Evolutionary conservation across 2,113 vertebrate species (phyloP), one percentile per base, ranked within the genome.

Genomic region (Machaerirhynchus nigripectus): DNA sequence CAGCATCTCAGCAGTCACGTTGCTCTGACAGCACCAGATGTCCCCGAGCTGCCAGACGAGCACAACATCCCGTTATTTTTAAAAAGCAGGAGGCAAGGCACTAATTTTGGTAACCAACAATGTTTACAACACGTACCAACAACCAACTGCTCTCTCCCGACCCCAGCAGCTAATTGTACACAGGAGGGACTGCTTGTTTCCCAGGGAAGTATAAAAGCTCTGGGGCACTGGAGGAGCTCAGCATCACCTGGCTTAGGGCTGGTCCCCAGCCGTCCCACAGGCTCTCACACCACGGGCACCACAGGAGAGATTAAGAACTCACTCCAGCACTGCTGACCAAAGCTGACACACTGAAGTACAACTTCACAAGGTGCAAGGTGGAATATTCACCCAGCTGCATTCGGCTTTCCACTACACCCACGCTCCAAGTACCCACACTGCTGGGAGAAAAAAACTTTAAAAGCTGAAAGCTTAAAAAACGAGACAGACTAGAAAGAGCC

Each of bases 21-120:
- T 89, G 83, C 84, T 92, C 80, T 89, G 89, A 84, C 80, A 93
- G 90, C 90, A 78, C 94, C 95, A 95, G 88, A 95, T 90, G 94
- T 81, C 90, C 90, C 90, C 11, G 0, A 53, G 79, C 68, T 85
- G 82, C 90, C 84, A 92, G 85, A 84, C 39, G 1, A 90, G 76
- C 79, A 70, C 59, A 76, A 74, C 6, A 1, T n/a, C 80, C 86
- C 60, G 15, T 70, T 80, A 69, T 92, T 94, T 95, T 78, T 59
- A 63, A 84, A 71, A 52, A 86, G 71, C 85, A 70, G 89, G 89
- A 95, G 80, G 84, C 86, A 95, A 90, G 47, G 69, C 60, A 67
- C 93, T 90, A 33, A 93, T 93, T 95, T 87, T 74, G 83, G 91
- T 90, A 77, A 74, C 55, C 52, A 77, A 49, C 2, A 9, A 47